Base-by-base conservation (phyloP, 2,113 vertebrate species). In the Prinia subflava region DNA sequence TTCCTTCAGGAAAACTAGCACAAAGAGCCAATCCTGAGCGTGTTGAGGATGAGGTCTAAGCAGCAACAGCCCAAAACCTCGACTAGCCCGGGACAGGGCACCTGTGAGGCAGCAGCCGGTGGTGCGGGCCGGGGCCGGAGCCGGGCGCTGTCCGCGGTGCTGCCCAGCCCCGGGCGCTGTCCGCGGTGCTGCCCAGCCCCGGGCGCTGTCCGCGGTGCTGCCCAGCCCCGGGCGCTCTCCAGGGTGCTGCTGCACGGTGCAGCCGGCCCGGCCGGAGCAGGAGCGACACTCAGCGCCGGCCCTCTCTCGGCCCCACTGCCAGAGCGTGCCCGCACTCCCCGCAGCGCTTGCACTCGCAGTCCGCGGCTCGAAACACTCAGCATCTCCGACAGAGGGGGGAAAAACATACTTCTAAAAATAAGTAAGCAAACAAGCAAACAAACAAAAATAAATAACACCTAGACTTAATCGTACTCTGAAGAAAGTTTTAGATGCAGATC, bases 51-150 rank as follows among this genome's bases (percentile, higher is more conserved):
- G 57, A 55, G 25, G 35, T 53, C n/a, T 35, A 67, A 68, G 69
- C 15, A 53, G 41, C 37, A 23, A 3, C 11, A 31, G 27, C 55
- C 41, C 13, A 2, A 47, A 67, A 13, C 18, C 5, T 2, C 20
- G 65, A 4, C 39, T 3, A 6, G 15, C 25, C 60, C 28, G 6
- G 37, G 35, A 3, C 15, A 10, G 21, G 27, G 23, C 1, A 3
- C 0, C 63, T 3, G 2, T 0, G 64, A 9, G 3, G 1, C 21
- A 10, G 74, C 2, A 2, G 11, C 0, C 3, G 20, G 12, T 14
- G 13, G 44, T 0, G 12, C 8, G 7, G 53, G 2, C 39, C 7
- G 7, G 21, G 7, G 14, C 7, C 7, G 7, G 21, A 6, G 14
- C 7, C 8, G 21, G 39, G 57, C 22, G 30, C 91, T 87, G 59